phyloP scores from a whole-genome alignment of 2,797 vertebrate species.

The Phoxinus dragarum region DNA sequence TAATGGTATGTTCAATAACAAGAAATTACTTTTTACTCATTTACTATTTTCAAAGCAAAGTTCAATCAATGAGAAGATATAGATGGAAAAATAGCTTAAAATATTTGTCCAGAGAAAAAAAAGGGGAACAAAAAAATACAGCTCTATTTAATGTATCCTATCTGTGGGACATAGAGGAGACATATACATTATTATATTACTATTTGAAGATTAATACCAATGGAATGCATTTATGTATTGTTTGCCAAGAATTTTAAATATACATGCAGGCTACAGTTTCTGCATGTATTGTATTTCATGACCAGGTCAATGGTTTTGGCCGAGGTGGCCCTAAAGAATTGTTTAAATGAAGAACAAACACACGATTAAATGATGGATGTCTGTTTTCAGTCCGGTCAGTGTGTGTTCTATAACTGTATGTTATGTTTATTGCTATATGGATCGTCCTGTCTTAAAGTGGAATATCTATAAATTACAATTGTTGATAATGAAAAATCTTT shows the following conservation, averaged over 20 bases:
- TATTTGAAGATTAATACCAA: slow-evolving; percentile 31
- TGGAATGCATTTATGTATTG: not conserved
- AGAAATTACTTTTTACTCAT: not conserved
- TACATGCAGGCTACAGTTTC: not conserved
- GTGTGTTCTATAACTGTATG: not conserved
- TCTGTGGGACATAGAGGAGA: not conserved
- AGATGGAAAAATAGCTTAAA: slow-evolving; percentile 12
- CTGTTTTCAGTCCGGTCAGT: slow-evolving; percentile 11
- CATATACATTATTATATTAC: slow-evolving; percentile 5
- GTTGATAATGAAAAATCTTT: not conserved
- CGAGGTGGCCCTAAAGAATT: not conserved
- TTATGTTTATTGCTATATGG: not conserved
- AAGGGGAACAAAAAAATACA: not conserved
- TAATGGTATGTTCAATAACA: not conserved
- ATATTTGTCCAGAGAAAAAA: not conserved
- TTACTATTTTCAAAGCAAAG: slow-evolving; percentile 3
- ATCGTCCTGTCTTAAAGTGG: slow-evolving; percentile 3
- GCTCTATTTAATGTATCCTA: not conserved
- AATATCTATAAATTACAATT: slow-evolving; percentile 2
- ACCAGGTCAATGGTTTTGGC: slow-evolving; percentile 25
- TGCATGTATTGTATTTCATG: slow-evolving; percentile 6
- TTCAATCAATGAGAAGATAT: not conserved
- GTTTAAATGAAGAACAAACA: slow-evolving; percentile 22
- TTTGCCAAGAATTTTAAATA: slow-evolving; percentile 16
- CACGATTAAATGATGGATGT: slow-evolving; percentile 15